Conservation (phyloP, 2,888 invertebrate species). For the Ommatoiulus sabulosus region DNA sequence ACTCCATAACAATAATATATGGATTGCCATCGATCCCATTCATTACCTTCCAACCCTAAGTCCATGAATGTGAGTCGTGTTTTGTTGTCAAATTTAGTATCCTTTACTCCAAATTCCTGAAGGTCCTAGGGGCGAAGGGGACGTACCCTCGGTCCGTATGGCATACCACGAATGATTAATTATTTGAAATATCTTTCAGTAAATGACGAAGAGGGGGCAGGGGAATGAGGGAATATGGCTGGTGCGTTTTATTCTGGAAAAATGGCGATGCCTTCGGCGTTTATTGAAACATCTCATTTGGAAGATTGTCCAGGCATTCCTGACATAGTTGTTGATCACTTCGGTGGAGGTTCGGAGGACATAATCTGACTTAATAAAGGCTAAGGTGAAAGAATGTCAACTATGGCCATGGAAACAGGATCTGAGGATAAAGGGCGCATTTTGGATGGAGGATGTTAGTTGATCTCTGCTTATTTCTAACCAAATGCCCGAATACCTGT, state of each 20-base stretch:
- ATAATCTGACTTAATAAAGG: background rate
- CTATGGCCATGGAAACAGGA: background rate
- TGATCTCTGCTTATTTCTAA: background rate
- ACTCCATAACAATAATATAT: background rate
- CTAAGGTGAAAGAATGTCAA: background rate
- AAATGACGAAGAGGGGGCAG: background rate
- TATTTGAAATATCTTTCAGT: background rate
- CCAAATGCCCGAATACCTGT: background rate
- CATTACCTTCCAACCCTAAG: background rate
- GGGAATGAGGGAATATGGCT: background rate
- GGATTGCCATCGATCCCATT: background rate
- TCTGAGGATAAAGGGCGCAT: background rate
- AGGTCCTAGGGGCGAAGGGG: background rate
- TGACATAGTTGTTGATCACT: background rate
- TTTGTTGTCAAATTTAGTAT: background rate
- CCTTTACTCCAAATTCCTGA: background rate
- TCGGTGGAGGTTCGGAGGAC: background rate
- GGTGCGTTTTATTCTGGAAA: background rate
- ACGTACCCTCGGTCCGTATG: background rate
- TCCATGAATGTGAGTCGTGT: too few species aligned
- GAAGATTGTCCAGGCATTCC: background rate
- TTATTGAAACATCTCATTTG: background rate
- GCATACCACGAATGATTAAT: conserved; percentile 12
- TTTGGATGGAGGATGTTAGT: background rate
- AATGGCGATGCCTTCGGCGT: background rate